A percentile compares a stretch with the other conserved stretches of the same genome.
These are phyloP conservation scores for Piezodorus guildinii DNA, from an alignment of 1,140 invertebrate species.

Conservation along the genomic window DNA sequence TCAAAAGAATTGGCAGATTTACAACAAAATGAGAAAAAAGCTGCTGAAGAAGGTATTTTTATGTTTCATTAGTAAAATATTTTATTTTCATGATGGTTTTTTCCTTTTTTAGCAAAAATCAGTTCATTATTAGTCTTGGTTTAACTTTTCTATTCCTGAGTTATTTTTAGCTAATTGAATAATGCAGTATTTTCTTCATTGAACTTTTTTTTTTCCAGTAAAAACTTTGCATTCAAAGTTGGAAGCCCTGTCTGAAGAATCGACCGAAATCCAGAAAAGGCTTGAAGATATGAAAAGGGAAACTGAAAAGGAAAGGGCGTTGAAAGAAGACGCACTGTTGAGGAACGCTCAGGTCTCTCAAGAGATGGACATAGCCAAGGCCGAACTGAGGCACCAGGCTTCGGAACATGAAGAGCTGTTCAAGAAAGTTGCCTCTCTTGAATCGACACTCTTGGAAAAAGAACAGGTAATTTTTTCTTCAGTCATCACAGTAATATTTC, in stretches of 20 bases:
- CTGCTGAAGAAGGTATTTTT: too few relatives aligned
- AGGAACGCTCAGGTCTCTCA: conserved; percentile 76
- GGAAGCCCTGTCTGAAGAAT: neutral
- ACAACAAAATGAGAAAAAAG: too few relatives aligned
- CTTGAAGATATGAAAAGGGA: conserved; percentile 29
- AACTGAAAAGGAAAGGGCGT: conserved; percentile 33
- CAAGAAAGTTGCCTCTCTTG: conserved; percentile 37
- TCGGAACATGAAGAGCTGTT: conserved; percentile 43
- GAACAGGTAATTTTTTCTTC: conserved; percentile 20
- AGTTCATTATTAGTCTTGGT: too few relatives aligned
- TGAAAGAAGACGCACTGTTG: conserved; percentile 59
- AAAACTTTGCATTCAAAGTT: neutral
- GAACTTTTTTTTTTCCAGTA: neutral
- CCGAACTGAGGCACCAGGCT: conserved; percentile 52
- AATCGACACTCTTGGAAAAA: conserved; percentile 29
- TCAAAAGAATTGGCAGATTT: too few relatives aligned
- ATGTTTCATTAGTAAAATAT: too few relatives aligned
- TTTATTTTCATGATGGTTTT: too few relatives aligned
- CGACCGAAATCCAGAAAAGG: conserved; percentile 26
- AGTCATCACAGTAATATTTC: too few relatives aligned
- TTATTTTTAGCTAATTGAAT: too few relatives aligned
- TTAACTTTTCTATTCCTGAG: too few relatives aligned
- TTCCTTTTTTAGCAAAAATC: too few relatives aligned
- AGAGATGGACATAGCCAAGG: conserved; percentile 58
- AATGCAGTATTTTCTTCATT: too few relatives aligned